Base-by-base conservation (phyloP, 2,888 invertebrate genomes). In the Catocala nupta region DNA sequence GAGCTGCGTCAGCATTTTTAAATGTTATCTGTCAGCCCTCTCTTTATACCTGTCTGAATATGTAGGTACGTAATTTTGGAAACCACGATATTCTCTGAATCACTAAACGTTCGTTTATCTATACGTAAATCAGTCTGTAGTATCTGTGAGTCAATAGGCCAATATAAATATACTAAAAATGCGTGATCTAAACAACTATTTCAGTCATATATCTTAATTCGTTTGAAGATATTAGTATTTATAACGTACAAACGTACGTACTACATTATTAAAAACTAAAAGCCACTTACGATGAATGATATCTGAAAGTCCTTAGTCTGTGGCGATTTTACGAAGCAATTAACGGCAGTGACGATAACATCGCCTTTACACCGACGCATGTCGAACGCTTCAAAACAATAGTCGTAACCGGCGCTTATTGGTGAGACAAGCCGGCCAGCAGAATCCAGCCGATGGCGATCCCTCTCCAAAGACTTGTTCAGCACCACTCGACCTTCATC, bases 381-480 rank as follows among this genome's bases (percentile, higher is more conserved):
- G 68, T 94, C 93, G 57, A 93, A 90, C 16, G 86, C 75, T 66
- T 94, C 94, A n/a, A 94, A 57, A 68, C 94, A 94, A 73, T 93
- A 94, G 42, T 84, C 82, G 5, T 83, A 68, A n/a, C 86, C 82
- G 11, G 75, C 59, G 9, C 77, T 78, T 5, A 80, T 57, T 1
- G 77, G 65, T 0, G 82, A 86, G 25, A 83, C 77, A 62, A 92
- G 65, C 13, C 68, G 70, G 0, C 89, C 90, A 6, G 87, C 78
- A 11, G 63, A 61, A 8, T 84, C 87, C 54, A 93, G 73, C 44
- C 80, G 71, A 61, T 91, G 90, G 5, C 74, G 69, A 61, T 93
- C 91, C 11, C 63, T 58, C 0, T 70, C 63, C 12, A 73, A 48
- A 3, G 87, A 81, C 45, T 75, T 81, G 66, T 91, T 88, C 11